Evolutionary conservation across 2,113 vertebrate genomes (phyloP).

Genomic region (Salminus brasiliensis): DNA sequence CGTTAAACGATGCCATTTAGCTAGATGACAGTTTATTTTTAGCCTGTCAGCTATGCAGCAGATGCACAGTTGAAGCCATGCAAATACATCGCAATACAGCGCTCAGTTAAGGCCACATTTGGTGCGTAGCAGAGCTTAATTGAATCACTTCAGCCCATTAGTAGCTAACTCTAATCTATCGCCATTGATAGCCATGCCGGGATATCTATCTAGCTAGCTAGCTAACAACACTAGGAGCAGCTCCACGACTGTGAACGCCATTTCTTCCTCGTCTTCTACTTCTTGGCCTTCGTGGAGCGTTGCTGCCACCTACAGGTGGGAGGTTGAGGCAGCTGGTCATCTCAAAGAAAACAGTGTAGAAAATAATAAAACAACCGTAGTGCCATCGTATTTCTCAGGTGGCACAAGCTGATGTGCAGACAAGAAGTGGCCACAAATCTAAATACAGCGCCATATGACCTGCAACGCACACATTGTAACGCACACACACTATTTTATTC

Average conservation of each 20-base stretch:
- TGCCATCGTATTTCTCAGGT: too few relatives aligned
- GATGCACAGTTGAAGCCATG: neutral
- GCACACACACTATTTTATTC: too few relatives aligned
- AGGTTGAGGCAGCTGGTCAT: neutral
- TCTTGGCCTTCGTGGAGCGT: too few relatives aligned
- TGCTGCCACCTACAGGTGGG: constrained; percentile 22
- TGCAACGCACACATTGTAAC: too few relatives aligned
- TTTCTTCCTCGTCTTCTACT: neutral
- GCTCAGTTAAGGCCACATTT: neutral
- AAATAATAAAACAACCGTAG: too few relatives aligned
- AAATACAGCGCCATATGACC: too few relatives aligned
- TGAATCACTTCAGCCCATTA: neutral
- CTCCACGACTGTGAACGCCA: neutral
- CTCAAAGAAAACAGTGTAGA: too few relatives aligned
- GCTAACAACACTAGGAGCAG: neutral
- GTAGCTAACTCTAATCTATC: neutral
- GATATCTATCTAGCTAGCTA: too few relatives aligned
- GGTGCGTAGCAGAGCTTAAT: neutral
- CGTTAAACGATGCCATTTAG: constrained; percentile 72
- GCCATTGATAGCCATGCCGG: too few relatives aligned
- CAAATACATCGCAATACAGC: neutral
- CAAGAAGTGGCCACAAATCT: too few relatives aligned
- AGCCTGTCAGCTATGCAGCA: neutral
- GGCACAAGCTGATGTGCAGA: too few relatives aligned
- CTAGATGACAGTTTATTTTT: neutral